phyloP scores from a whole-genome alignment of 2,113 vertebrate species.

The Cercopithecus mona region DNA sequence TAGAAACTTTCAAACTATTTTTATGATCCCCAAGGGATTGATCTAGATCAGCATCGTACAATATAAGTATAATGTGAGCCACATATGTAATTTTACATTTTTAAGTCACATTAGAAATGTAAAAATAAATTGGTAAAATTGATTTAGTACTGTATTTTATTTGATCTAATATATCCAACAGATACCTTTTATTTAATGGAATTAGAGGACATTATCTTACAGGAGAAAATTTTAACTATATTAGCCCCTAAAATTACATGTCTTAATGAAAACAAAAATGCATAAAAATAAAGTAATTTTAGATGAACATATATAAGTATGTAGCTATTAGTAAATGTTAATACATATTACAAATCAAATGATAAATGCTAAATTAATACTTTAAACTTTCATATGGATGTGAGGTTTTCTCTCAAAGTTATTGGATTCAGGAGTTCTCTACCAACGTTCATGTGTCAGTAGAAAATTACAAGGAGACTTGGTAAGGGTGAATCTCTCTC shows the following conservation, averaged over 20 bases:
- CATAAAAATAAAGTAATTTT: neutral
- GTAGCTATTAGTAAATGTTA: neutral
- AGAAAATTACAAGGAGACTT: constrained; percentile 51
- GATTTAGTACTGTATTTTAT: neutral
- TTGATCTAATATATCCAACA: neutral
- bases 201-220: neutral
- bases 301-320: constrained; percentile 16
- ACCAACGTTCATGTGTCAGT: neutral
- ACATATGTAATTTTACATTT: neutral
- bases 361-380: neutral
- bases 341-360: neutral
- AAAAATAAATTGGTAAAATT: constrained; percentile 7
- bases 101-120: constrained; percentile 2
- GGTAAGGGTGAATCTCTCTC: neutral
- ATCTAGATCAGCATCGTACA: neutral
- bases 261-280: neutral
- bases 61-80: neutral
- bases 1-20: neutral
- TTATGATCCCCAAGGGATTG: neutral
- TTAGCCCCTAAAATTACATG: neutral
- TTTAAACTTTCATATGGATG: neutral
- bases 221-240: neutral
- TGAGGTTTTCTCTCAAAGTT: constrained; percentile 19
- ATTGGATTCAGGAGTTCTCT: constrained; percentile 25
- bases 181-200: neutral